Evolutionary conservation across 2,888 invertebrate genomes (phyloP).

Genomic region (Belgica antarctica): DNA sequence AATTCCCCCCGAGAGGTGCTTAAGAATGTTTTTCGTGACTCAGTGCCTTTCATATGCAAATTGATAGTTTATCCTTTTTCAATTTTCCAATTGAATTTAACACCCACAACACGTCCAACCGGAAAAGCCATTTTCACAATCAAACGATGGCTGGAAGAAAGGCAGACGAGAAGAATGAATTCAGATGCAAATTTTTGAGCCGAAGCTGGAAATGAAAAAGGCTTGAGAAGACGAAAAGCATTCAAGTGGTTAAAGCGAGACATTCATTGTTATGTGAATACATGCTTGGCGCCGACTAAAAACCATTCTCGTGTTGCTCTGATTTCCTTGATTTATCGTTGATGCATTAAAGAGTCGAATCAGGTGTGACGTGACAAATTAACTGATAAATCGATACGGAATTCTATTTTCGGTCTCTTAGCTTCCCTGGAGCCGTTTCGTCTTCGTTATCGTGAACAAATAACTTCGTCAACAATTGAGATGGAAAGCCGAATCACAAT

Average conservation of each 20-base stretch:
- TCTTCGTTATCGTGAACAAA: not conserved
- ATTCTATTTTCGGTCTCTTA: too few relatives aligned
- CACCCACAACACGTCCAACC: slow-evolving; percentile 33
- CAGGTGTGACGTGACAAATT: slow-evolving; percentile 29
- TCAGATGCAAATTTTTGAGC: not conserved
- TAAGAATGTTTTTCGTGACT: not conserved
- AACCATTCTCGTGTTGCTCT: not conserved
- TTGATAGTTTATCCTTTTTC: slow-evolving; percentile 29
- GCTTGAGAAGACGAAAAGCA: not conserved
- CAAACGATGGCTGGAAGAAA: slow-evolving; percentile 15
- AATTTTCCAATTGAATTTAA: slow-evolving; percentile 32
- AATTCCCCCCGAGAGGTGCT: not conserved
- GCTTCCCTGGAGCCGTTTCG: not conserved
- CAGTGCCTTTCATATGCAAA: slow-evolving; percentile 21
- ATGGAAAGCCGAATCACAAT: too few relatives aligned
- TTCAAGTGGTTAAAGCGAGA: not conserved
- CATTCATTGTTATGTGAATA: not conserved
- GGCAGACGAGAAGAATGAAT: too few relatives aligned
- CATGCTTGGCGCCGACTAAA: not conserved
- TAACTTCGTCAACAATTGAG: not conserved
- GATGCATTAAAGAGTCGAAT: not conserved
- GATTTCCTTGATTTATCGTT: too few relatives aligned
- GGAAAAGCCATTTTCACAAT: slow-evolving; percentile 20
- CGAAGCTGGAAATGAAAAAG: too few relatives aligned
- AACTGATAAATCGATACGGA: slow-evolving; percentile 11